Base-by-base conservation (phyloP, 1,140 invertebrate species). In the Manduca sexta region DNA sequence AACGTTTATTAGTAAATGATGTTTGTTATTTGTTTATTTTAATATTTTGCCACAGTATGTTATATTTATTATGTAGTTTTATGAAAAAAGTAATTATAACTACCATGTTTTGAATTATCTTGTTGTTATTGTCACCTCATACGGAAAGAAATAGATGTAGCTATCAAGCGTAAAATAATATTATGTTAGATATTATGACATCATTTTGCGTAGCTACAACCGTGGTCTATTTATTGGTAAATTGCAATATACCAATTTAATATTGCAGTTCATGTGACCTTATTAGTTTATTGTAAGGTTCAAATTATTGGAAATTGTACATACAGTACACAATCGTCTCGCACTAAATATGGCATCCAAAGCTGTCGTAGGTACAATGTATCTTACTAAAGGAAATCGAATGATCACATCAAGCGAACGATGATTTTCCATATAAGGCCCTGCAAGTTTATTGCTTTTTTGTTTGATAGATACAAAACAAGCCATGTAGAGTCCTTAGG, bases 331-430 rank as follows among this genome's bases (percentile, higher is more conserved):
- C 12, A 17, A 34, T 14, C 37, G 48, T 37, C 43, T 43, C 38
- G 49, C 15, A 37, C 64, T 63, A 64, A 52, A 71, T 61, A 68
- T 49, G 62, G 60, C n/a, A n/a, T n/a, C n/a, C n/a, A n/a, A n/a
- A 48, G 17, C 52, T 13, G 26, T 40, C 14, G 38, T 40, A 54
- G 42, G n/a, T 51, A 45, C 57, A 64, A 47, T 38, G 12, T 50
- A 45, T 38, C 21, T 43, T 56, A 49, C 46, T 48, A 61, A 64
- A 59, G 52, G 57, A 39, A 49, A 44, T 40, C 58, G 45, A 49
- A 43, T 42, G 54, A 61, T 64, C 53, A 65, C 62, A 59, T 74
- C 64, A 70, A 66, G 51, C 51, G 48, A 53, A 45, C 51, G 21
- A 40, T 40, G 38, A 45, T 49, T 61, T 54, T 31, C 60, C 60